Percentiles rank a stretch among this genome's conserved stretches.
phyloP scores from a whole-genome alignment of 2,113 vertebrate genomes.

The Anguilla rostrata region DNA sequence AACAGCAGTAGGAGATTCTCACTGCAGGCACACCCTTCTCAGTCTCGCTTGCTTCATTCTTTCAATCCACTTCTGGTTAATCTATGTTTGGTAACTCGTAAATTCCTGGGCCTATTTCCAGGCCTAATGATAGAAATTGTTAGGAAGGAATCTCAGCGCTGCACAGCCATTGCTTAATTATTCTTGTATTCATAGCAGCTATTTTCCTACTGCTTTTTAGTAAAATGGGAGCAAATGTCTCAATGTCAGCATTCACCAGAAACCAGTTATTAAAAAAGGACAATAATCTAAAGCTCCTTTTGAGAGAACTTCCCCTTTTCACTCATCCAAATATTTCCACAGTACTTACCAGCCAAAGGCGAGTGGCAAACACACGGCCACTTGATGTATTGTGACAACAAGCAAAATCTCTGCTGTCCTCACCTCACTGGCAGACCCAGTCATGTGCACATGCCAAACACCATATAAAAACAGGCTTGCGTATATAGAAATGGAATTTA shows the following conservation, averaged over 20 bases:
- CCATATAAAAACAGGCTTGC: too few species aligned
- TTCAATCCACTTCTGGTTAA: neutral
- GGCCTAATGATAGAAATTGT: neutral
- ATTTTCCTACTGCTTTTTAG: neutral
- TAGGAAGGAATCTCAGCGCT: neutral
- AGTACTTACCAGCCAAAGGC: too few species aligned
- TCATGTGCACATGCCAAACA: too few species aligned
- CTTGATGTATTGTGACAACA: too few species aligned
- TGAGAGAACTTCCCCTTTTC: too few species aligned
- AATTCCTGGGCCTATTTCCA: neutral
- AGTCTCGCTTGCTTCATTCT: neutral
- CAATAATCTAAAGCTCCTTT: neutral
- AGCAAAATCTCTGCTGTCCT: too few species aligned
- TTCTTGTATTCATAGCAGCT: neutral
- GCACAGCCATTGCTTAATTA: neutral
- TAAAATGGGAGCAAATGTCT: neutral
- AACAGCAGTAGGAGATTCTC: neutral
- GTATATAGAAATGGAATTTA: too few species aligned
- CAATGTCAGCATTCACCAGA: too few species aligned
- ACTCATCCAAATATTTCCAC: too few species aligned
- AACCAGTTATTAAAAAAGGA: neutral
- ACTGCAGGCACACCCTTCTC: neutral
- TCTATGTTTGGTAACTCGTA: neutral
- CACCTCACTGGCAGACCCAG: too few species aligned
- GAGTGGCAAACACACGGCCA: too few species aligned